phyloP scores from a whole-genome alignment of 2,797 vertebrate species.

The Champsocephalus esox region DNA sequence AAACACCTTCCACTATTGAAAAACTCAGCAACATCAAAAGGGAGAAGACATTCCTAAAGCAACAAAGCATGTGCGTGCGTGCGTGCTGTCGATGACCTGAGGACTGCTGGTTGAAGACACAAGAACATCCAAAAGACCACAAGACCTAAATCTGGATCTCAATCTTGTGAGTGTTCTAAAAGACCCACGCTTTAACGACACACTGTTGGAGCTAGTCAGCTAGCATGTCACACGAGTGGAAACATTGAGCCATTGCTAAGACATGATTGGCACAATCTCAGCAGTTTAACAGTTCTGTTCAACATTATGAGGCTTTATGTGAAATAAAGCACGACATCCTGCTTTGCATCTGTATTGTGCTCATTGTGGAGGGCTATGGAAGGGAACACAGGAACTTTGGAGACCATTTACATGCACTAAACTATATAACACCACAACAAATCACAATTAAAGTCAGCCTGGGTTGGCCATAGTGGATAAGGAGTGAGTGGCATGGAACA shows the following conservation, averaged over 20 bases:
- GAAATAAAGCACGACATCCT: slow-evolving; percentile 28
- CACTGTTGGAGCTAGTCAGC: slow-evolving; percentile 27
- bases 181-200: slow-evolving; percentile 12
- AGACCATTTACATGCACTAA: no score
- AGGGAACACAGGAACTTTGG: no score
- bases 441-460: no score
- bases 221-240: not conserved
- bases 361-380: no score
- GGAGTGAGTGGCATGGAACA: slow-evolving; percentile 22
- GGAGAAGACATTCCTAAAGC: slow-evolving; percentile 52
- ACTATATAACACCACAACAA: no score
- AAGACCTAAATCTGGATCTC: slow-evolving; percentile 23
- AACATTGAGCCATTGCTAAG: slow-evolving; percentile 17
- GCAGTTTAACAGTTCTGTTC: slow-evolving; percentile 16
- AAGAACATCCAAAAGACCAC: slow-evolving; percentile 26
- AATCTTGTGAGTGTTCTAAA: slow-evolving; percentile 19
- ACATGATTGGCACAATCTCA: slow-evolving; percentile 11
- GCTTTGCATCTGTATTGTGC: slow-evolving; percentile 6
- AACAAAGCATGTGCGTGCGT: slow-evolving; percentile 38
- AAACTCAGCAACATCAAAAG: slow-evolving; percentile 67
- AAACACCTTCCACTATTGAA: slow-evolving; percentile 82
- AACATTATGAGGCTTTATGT: slow-evolving; percentile 12
- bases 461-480: no score
- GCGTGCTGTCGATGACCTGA: slow-evolving; percentile 6
- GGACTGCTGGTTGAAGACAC: slow-evolving; percentile 27